These are phyloP conservation scores for Pegoplata infirma DNA, from an alignment of 2,888 invertebrate species.

Conservation along the genomic window DNA sequence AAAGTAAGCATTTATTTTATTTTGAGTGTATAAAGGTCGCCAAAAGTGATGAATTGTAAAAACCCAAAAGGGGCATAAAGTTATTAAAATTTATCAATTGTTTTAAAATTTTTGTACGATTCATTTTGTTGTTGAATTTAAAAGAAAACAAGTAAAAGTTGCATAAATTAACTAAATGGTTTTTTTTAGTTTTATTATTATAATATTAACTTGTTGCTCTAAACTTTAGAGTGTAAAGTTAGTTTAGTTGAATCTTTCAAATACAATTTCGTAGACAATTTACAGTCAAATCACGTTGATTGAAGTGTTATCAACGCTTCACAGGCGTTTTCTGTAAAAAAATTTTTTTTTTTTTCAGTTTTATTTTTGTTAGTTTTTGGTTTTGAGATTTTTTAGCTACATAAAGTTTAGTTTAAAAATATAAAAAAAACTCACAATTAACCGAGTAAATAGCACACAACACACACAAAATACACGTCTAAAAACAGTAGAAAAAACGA, in stretches of 20 bases:
- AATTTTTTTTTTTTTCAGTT: conserved; percentile 20
- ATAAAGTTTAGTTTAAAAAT: conserved; percentile 22
- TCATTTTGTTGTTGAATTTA: background rate
- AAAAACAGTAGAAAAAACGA: background rate
- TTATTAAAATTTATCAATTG: background rate
- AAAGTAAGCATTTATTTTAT: too few species aligned
- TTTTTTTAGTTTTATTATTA: too few species aligned
- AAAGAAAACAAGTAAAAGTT: conserved; percentile 57
- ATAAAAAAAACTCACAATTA: conserved; percentile 54
- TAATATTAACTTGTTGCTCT: conserved; percentile 4
- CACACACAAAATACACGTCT: conserved; percentile 12
- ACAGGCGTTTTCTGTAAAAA: conserved; percentile 17
- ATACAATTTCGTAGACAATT: conserved; percentile 33
- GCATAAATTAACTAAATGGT: conserved; percentile 55
- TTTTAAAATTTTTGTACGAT: background rate
- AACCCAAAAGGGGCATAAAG: background rate
- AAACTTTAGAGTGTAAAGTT: too few species aligned
- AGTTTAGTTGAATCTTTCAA: conserved; percentile 28
- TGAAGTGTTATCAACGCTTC: conserved; percentile 48
- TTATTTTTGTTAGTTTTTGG: conserved; percentile 20
- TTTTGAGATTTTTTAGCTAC: conserved; percentile 35
- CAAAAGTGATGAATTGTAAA: background rate
- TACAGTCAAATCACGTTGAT: conserved; percentile 53
- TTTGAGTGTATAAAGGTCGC: background rate
- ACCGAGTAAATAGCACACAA: conserved; percentile 56